Base-by-base conservation (phyloP, 2,888 invertebrate genomes). In the Ditylenchus weischeri region DNA sequence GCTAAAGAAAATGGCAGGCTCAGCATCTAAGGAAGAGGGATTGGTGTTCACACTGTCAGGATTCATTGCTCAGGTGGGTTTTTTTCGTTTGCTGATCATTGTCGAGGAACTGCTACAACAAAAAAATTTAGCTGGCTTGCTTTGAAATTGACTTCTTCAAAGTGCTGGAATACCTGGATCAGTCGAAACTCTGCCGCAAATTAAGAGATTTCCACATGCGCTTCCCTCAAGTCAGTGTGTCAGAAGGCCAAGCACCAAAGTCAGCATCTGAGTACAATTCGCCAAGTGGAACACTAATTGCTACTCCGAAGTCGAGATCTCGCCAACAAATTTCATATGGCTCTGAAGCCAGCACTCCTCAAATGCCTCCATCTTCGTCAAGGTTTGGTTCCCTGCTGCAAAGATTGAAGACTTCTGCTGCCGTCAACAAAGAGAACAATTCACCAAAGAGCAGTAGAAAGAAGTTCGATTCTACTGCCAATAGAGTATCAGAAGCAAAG, bases 131-230 rank as follows among this genome's bases (percentile, higher is more conserved):
- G 75, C 64, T 77, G 50, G 67, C 70, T 36, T 69, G 77, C 38
- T 57, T 71, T 15, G 75, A 77, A 11, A 65, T 78, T n/a, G 75
- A 78, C 60, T 65, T 78, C 10, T 78, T 75, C 76, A 72, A 77
- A 57, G 64, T 79, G 43, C 64, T 72, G 11, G 62, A 64, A n/a
- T 79, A 78, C 64, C 69, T 78, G 43, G 76, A 79, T 43, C 68
- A 69, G 38, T 73, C 73, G 11, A 74, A 78, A 64, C 48, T 79
- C 47, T 78, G 78, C 69, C 72, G 72, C 54, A 79, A 79, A 58
- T 73, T 78, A 57, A 75, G 78, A 58, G 78, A 78, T 57, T 73
- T 71, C 61, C 51, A 62, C 38, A 21, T 62, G n/a, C 64, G 71
- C n/a, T 66, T 51, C 48, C n/a, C 50, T 49, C 57, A 50, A 23